Evolutionary conservation across 2,113 vertebrate species (phyloP).

Genomic region (Melanotaenia duboulayi): DNA sequence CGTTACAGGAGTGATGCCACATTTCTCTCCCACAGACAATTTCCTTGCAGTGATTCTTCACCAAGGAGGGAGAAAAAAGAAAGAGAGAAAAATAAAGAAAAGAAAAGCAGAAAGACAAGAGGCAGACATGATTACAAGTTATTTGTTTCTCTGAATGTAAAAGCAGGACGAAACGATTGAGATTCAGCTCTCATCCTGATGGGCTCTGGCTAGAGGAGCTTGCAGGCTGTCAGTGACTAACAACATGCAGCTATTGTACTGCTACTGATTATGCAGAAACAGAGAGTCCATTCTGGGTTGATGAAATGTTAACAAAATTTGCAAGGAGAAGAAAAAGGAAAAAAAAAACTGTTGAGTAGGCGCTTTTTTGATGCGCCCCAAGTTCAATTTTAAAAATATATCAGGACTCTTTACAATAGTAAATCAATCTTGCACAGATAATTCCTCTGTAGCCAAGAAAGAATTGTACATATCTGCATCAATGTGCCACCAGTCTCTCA

Average conservation of each 20-base stretch:
- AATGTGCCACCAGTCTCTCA: neutral
- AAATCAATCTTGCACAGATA: neutral
- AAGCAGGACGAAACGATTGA: constrained; percentile 25
- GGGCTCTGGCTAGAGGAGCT: constrained; percentile 8
- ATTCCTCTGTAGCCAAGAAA: neutral
- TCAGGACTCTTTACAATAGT: neutral
- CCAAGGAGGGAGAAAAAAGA: neutral
- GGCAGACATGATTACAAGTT: constrained; percentile 39
- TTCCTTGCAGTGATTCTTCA: constrained; percentile 27
- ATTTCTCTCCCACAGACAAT: constrained; percentile 25
- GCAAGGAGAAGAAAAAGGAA: neutral
- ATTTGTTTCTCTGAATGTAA: constrained; percentile 27
- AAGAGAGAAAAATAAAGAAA: too few relatives aligned
- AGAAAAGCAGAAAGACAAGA: constrained; percentile 7
- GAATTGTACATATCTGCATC: neutral
- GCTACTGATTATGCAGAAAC: constrained; percentile 40
- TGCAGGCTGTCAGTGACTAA: constrained; percentile 23
- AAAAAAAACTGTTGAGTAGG: neutral
- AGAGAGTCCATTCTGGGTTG: constrained; percentile 20
- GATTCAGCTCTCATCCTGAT: constrained; percentile 31
- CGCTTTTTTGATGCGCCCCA: constrained; percentile 1
- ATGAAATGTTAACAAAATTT: constrained; percentile 39
- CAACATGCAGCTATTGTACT: neutral
- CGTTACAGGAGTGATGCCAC: neutral
- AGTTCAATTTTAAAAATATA: constrained; percentile 6